Base-by-base conservation (phyloP, 2,888 invertebrate species). In the Agelastica alni region DNA sequence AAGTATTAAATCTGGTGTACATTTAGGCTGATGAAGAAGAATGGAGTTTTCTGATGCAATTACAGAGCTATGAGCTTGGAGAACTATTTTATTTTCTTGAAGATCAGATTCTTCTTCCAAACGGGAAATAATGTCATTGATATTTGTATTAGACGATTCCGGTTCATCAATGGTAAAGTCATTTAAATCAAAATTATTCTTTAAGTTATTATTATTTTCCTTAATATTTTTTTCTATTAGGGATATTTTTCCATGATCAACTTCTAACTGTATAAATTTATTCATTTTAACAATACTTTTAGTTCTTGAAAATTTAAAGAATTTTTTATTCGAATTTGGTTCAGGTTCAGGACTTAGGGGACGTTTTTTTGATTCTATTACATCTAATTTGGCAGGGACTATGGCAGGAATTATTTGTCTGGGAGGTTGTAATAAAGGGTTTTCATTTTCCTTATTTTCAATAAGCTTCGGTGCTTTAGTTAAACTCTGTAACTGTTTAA, bases 231-330 rank as follows among this genome's bases (percentile, higher is more conserved):
- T 57, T 36, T 60, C 63, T 4, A 68, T 31, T 6, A 73, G 39
- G 47, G 49, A 62, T n/a, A 75, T 60, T 59, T 72, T 73, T 1
- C 75, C 75, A 56, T 73, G 64, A 17, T 68, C 61, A 2, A 76
- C 63, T 46, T 72, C 70, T 28, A 78, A 63, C 65, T 77, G 76
- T 20, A 78, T 72, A 32, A 73, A 75, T 28, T 73, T 65, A 59
- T 73, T 77, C 7, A 78, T 66, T 2, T 74, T 77, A n/a, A 77
- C 70, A 4, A 72, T 55, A 48, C 70, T 72, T 16, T 67, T 60
- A 2, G 67, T 66, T 42, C 67, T 64, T 13, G 72, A 72, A 2
- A 70, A 73, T 65, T 80, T 80, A 60, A 80, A 80, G 51, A 80
- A 80, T 49, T 77, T 78, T 53, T 76, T 70, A 30, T 56, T 69